Evolutionary conservation across 2,888 invertebrate species (phyloP), one percentile per base, ranked within the genome.

Genomic region (Rhyacophila evoluta): DNA sequence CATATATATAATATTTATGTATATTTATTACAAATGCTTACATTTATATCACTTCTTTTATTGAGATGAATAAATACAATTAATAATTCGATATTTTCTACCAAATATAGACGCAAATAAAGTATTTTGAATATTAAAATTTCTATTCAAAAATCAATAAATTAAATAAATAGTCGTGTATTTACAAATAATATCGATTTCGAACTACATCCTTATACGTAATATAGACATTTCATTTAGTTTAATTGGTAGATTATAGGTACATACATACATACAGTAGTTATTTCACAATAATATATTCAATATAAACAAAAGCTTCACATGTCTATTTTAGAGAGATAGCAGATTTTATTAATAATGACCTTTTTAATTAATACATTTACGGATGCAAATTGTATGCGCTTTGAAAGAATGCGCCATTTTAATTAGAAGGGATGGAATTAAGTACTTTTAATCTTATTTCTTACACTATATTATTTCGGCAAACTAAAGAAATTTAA

Each of bases 31-130:
- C 75, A 80, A 78, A 80, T 80, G 75, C 80, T 80, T 80, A 80
- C 74, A 78, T 75, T 78, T 80, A 80, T 80, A 80, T 80, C 80
- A 80, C 80, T 78, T 77, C 37, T 25, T 78, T 80, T 73, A 73
- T 72, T 80, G 76, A 79, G 76, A 79, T 72, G 55, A 77, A 77
- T 77, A 73, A 79, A 75, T 76, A 75, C 55, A 75, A n/a, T 37
- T 33, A 72, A 29, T 69, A 69, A 69, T 69, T 55, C 19, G 55
- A 55, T 55, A 55, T 25, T 55, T 55, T 55, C 55, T 55, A 55
- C 55, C 55, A 55, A 55, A 55, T 55, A 19, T 55, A 55, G 55
- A 55, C 25, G 55, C 55, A 8, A 55, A 55, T 55, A 55, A 41
- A 41, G 15, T 15, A n/a, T 6, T 41, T 15, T 41, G 12, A 19